Conservation (phyloP, 2,888 invertebrate species). For the Eupithecia inturbata region DNA sequence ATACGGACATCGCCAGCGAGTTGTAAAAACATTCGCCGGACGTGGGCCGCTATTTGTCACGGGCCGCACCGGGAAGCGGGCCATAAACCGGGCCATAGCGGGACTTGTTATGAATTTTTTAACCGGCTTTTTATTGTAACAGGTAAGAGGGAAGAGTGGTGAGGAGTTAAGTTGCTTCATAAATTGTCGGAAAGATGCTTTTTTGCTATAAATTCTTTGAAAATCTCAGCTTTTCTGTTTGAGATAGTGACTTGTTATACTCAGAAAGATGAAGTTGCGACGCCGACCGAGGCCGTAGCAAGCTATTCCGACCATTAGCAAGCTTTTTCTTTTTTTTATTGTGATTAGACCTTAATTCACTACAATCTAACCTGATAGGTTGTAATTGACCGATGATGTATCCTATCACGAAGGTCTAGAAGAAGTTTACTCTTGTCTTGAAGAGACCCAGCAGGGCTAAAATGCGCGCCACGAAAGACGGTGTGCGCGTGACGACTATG, state of each 20-base stretch:
- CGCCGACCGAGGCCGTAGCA: neutral
- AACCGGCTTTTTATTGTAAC: slow-evolving; percentile 43
- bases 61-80: slow-evolving; percentile 50
- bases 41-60: slow-evolving; percentile 51
- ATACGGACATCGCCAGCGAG: slow-evolving; percentile 49
- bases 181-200: slow-evolving; percentile 29
- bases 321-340: neutral
- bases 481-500: too few relatives aligned
- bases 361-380: too few relatives aligned
- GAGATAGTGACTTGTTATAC: neutral
- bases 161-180: slow-evolving; percentile 31
- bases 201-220: slow-evolving; percentile 19
- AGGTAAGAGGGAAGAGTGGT: slow-evolving; percentile 36
- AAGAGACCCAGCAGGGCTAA: too few relatives aligned
- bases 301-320: neutral
- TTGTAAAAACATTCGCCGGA: slow-evolving; percentile 64
- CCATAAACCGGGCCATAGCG: slow-evolving; percentile 58
- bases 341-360: too few relatives aligned
- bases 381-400: too few relatives aligned
- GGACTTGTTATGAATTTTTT: slow-evolving; percentile 47
- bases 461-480: too few relatives aligned
- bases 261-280: neutral
- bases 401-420: too few relatives aligned
- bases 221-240: neutral
- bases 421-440: too few relatives aligned